phyloP scores from a whole-genome alignment of 2,888 invertebrate genomes.

The Masnerella sp. region DNA sequence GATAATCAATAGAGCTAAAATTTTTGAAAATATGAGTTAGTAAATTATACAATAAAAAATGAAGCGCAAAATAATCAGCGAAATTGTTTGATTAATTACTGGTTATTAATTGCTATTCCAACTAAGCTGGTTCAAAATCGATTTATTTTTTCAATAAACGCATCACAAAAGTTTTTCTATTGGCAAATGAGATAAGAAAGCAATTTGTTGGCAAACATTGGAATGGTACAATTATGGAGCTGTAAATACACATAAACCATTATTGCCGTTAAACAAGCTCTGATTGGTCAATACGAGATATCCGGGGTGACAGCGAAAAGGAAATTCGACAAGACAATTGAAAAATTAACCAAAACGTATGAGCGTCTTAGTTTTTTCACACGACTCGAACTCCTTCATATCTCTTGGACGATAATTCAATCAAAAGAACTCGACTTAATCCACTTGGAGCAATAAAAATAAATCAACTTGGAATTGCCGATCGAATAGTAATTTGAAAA shows the following conservation, averaged over 20 bases:
- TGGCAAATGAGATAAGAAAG: slow-evolving; percentile 23
- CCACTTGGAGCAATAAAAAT: too few relatives aligned
- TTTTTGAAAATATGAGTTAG: too few relatives aligned
- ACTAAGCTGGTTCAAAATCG: not conserved
- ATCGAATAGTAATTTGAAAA: too few relatives aligned
- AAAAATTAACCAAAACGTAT: slow-evolving; percentile 31
- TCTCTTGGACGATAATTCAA: too few relatives aligned
- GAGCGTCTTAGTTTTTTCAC: not conserved
- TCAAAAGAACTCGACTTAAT: too few relatives aligned
- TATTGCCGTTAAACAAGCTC: slow-evolving; percentile 67
- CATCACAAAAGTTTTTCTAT: too few relatives aligned
- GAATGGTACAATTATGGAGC: slow-evolving; percentile 15
- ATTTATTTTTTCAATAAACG: slow-evolving; percentile 4
- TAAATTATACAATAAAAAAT: too few relatives aligned
- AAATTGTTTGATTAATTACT: too few relatives aligned
- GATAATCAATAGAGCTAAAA: too few relatives aligned
- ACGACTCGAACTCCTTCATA: too few relatives aligned
- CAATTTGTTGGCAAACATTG: slow-evolving; percentile 42
- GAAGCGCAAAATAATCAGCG: too few relatives aligned
- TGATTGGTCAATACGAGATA: slow-evolving; percentile 75
- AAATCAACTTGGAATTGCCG: too few relatives aligned
- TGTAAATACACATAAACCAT: slow-evolving; percentile 49
- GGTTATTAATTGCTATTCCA: not conserved
- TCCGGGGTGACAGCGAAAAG: slow-evolving; percentile 72
- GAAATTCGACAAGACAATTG: slow-evolving; percentile 67